These are phyloP conservation scores for Tenodera sinensis DNA, from an alignment of 2,888 invertebrate species.

Conservation along the genomic window DNA sequence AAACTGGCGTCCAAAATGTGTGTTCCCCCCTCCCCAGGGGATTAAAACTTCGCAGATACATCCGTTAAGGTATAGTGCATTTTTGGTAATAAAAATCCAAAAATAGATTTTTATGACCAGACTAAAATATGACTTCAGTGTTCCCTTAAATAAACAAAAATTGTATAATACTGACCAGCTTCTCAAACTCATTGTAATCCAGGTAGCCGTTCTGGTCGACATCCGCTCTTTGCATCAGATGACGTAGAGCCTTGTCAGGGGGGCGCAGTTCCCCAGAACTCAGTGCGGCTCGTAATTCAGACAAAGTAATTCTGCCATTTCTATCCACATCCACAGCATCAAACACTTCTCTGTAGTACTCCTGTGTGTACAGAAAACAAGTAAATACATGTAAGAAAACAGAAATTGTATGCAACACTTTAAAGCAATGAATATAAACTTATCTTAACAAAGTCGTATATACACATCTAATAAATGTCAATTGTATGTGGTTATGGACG, in stretches of 20 bases:
- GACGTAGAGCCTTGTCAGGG: constrained; percentile 7
- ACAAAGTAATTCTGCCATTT: neutral
- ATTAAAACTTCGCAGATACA: too few relatives aligned
- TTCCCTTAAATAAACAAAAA: too few relatives aligned
- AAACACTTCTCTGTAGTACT: neutral
- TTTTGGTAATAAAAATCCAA: too few relatives aligned
- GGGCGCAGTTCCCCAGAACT: neutral
- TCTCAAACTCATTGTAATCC: constrained; percentile 19
- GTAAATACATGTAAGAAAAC: neutral
- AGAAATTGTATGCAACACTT: neutral
- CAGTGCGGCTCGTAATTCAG: neutral
- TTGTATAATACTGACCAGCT: constrained; percentile 1
- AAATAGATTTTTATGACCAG: too few relatives aligned
- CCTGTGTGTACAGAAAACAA: neutral
- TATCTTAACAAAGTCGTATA: neutral
- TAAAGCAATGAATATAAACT: neutral
- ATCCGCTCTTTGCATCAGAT: constrained; percentile 20
- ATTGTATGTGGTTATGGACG: neutral
- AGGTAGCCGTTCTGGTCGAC: constrained; percentile 20
- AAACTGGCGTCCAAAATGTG: too few relatives aligned
- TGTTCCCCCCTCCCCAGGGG: too few relatives aligned
- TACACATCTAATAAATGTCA: neutral
- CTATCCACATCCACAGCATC: neutral
- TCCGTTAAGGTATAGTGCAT: too few relatives aligned
- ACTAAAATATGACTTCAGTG: too few relatives aligned